Evolutionary conservation across 2,888 invertebrate species (phyloP), one percentile per base, ranked within the genome.

Genomic region (Polymixis lichenea): DNA sequence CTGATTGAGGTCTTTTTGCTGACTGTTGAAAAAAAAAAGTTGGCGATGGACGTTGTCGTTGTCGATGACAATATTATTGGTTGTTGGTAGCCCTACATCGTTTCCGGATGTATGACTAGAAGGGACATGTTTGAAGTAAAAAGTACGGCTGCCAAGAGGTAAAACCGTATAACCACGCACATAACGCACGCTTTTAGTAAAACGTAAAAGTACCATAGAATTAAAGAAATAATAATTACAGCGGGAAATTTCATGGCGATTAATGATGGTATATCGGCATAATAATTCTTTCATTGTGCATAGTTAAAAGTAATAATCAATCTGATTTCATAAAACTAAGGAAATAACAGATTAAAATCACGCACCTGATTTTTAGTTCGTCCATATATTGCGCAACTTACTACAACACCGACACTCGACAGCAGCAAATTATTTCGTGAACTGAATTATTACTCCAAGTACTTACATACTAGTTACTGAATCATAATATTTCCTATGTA

Each of bases 1-100:
- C 92, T 93, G 93, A 92, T 90, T 92, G 93, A 94, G 93, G 91
- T 92, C 85, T 89, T 88, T 89, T 88, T 88, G 85, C 86, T 88
- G 86, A 85, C 86, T 85, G 87, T 81, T 74, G 86, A 88, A 89
- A 89, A 89, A 89, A 86, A 88, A 83, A 86, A 84, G 64, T 82
- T 82, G 87, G 80, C 85, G 69, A 83, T 85, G 82, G 80, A 85
- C 51, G 65, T 87, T 87, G 87, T 87, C 51, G 65, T 87, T 87
- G 87, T 87, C 87, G 88, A 86, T 87, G 83, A 83, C 77, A 86
- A 70, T 77, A 70, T 66, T 69, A 70, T 82, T 76, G 84, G 83
- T 73, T 85, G 85, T 75, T 85, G 85, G 87, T 68, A 88, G 87
- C 84, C 88, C 86, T 86, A 85, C 78, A 86, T 65, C 61, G 75